Evolutionary conservation across 2,888 invertebrate species (phyloP).

Genomic region (Hydropsyche betteni): DNA sequence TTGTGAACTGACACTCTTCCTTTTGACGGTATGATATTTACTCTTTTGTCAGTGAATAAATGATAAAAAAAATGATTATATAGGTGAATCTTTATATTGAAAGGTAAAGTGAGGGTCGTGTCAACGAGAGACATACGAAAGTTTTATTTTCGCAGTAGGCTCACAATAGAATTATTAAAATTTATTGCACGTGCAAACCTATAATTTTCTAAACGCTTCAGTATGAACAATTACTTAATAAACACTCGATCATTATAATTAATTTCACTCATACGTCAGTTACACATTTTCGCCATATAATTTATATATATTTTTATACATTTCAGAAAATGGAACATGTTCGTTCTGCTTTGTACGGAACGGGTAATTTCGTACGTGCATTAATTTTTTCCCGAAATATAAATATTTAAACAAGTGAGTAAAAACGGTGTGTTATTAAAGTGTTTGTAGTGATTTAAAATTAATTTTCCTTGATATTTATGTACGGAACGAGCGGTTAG

Average conservation of each 20-base stretch:
- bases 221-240: constrained; percentile 10
- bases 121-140: neutral
- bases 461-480: constrained; percentile 28
- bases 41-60: constrained; percentile 42
- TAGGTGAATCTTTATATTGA: constrained; percentile 40
- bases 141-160: neutral
- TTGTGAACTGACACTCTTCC: constrained; percentile 47
- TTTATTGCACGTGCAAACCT: too few species aligned
- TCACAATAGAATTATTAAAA: neutral
- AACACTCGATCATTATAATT: neutral
- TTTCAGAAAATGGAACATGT: constrained; percentile 14
- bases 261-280: neutral
- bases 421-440: constrained; percentile 23
- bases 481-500: constrained; percentile 5
- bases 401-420: constrained; percentile 19
- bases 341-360: constrained; percentile 13
- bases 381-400: constrained; percentile 12
- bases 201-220: neutral
- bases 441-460: constrained; percentile 24
- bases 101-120: constrained; percentile 38
- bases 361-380: neutral
- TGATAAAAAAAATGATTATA: constrained; percentile 40
- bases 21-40: constrained; percentile 43
- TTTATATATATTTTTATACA: neutral
- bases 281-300: constrained; percentile 17